These are phyloP conservation scores for Pangasius sanitwongsei DNA, from an alignment of 2,797 vertebrate species.

Conservation along the genomic window DNA sequence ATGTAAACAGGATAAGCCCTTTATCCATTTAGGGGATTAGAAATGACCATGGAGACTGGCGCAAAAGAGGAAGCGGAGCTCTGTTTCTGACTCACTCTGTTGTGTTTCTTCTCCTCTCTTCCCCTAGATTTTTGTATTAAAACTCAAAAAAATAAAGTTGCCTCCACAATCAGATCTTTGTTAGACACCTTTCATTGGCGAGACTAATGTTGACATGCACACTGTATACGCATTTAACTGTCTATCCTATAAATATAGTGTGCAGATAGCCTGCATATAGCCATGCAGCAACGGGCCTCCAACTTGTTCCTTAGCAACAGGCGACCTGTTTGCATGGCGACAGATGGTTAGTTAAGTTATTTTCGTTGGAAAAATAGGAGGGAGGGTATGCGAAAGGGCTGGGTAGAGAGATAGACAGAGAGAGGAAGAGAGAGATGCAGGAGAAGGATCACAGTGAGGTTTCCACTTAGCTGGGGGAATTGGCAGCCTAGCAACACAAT, in stretches of 20 bases:
- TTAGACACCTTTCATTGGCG: neutral
- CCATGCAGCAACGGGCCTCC: slow-evolving; percentile 56
- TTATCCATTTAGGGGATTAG: neutral
- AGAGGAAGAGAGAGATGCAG: slow-evolving; percentile 52
- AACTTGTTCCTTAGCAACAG: slow-evolving; percentile 82
- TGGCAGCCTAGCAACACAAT: slow-evolving; percentile 83
- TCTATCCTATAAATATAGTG: slow-evolving; percentile 39
- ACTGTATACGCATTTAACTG: slow-evolving; percentile 22
- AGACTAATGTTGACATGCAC: slow-evolving; percentile 22
- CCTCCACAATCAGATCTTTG: neutral
- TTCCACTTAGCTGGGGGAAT: slow-evolving; percentile 75
- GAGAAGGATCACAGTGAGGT: slow-evolving; percentile 55
- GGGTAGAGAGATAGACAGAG: slow-evolving; percentile 29
- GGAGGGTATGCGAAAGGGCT: slow-evolving; percentile 43
- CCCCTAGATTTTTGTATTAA: neutral
- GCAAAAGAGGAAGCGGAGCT: neutral
- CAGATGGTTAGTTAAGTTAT: slow-evolving; percentile 83
- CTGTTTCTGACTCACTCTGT: neutral
- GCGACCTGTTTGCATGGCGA: slow-evolving; percentile 76
- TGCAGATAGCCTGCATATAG: slow-evolving; percentile 41
- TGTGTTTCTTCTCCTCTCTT: neutral
- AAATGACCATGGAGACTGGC: neutral
- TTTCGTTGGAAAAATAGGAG: slow-evolving; percentile 73
- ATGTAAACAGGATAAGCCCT: slow-evolving; percentile 24
- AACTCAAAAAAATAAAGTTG: neutral